Conservation (phyloP, 2,888 invertebrate species). For the Plagiodera versicolora region DNA sequence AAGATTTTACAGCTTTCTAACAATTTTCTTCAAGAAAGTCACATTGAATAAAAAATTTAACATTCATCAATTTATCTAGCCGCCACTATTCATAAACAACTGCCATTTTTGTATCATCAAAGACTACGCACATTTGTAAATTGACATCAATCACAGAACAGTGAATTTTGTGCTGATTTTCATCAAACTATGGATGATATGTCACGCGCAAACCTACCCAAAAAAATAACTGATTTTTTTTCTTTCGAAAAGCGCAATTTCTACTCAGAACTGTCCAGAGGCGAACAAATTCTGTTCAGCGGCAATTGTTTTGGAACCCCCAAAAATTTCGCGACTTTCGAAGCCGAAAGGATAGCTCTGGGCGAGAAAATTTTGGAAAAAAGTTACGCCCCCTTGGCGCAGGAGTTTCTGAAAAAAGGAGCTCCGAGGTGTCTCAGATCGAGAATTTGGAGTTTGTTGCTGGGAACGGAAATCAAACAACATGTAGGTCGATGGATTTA, state of each 20-base stretch:
- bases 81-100: no score
- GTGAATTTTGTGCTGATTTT: no score
- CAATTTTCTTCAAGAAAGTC: no score
- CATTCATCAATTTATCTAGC: no score
- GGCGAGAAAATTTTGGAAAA: slow-evolving; percentile 77
- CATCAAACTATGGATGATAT: no score
- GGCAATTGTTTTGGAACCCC: slow-evolving; percentile 47
- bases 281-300: slow-evolving; percentile 74
- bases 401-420: slow-evolving; percentile 87
- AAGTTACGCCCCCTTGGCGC: slow-evolving; percentile 84
- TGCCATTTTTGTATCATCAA: no score
- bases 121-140: no score
- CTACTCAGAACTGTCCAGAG: slow-evolving; percentile 73
- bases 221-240: neutral
- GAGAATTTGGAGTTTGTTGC: slow-evolving; percentile 81
- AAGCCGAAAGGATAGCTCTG: slow-evolving; percentile 70
- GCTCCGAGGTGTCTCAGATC: slow-evolving; percentile 79
- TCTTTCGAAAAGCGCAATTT: slow-evolving; percentile 62
- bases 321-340: slow-evolving; percentile 63
- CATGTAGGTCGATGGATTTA: slow-evolving; percentile 62
- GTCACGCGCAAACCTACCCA: no score
- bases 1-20: no score
- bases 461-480: slow-evolving; percentile 75
- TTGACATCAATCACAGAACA: no score
- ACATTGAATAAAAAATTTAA: no score